Evolutionary conservation across 2,888 invertebrate genomes (phyloP).

Genomic region (Parnassius glacialis): DNA sequence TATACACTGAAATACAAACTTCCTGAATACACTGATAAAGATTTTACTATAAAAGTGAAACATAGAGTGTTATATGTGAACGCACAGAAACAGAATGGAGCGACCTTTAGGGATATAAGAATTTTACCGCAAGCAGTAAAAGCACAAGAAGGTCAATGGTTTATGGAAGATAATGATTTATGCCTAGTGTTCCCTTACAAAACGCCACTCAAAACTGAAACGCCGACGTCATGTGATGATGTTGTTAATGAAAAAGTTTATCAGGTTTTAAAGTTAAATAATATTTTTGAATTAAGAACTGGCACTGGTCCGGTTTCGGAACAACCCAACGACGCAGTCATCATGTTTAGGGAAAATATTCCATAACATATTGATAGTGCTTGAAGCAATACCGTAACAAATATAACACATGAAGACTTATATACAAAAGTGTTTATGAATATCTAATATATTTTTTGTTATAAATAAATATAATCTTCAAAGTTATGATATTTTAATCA

Average conservation of each 20-base stretch:
- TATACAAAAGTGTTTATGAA: too few species aligned
- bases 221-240: background rate
- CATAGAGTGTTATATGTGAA: conserved; percentile 24
- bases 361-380: too few species aligned
- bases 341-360: background rate
- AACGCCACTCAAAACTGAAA: conserved; percentile 13
- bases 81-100: conserved; percentile 1
- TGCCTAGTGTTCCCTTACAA: conserved; percentile 22
- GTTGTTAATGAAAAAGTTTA: background rate
- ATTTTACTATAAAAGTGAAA: conserved; percentile 22
- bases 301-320: background rate
- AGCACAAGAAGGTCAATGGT: conserved; percentile 18
- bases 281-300: conserved; percentile 1
- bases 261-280: background rate
- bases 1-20: conserved; percentile 25
- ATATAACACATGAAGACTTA: too few species aligned
- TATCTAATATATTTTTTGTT: too few species aligned
- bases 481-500: too few species aligned
- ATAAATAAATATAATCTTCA: too few species aligned
- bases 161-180: conserved; percentile 18
- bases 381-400: too few species aligned
- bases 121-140: conserved; percentile 21
- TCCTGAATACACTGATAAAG: conserved; percentile 15
- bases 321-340: background rate
- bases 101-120: conserved; percentile 18